Base-by-base conservation (phyloP, 35 echinoderm and acorn worm species). In the Ptychodera flava region DNA sequence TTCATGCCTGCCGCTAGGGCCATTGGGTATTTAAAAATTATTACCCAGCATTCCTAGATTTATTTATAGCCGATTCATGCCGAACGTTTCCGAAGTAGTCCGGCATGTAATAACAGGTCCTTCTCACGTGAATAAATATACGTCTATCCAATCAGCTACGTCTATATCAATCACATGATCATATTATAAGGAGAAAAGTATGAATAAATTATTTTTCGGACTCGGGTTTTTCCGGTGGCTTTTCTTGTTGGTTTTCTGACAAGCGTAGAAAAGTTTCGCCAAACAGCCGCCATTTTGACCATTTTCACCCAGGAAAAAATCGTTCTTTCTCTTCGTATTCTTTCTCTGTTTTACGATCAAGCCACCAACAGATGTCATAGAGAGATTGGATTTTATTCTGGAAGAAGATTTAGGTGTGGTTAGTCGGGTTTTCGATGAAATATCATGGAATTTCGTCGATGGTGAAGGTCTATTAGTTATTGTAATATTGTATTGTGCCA, bases 271-370 rank as follows among this genome's bases (percentile, higher is more conserved):
- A 89, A 93, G 92, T 93, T 94, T 93, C 93, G 94, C 91, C 96
- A 99, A 99, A 64, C 96, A 99, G 96, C 96, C 96, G 96, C 96
- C 96, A 99, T 99, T 99, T 99, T 99, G 85, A 86, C 77, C 82
- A 83, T 80, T 81, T 87, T 85, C 88, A 84, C 64, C 89, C 84
- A 83, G 92, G 88, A 82, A 77, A 93, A 91, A 93, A 93, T 37
- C 86, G 85, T 38, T 36, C 78, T 88, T 92, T 94, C 90, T 88
- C 45, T 64, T 64, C 45, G 45, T 64, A 12, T 64, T 64, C 45
- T 64, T 64, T 64, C 45, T 6, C 45, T 64, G 45, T 64, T 64
- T 64, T 22, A 64, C 45, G 45, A 64, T 64, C 45, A 64, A 64
- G 45, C 22, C 45, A 64, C 45, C 45, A 64, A 64, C 45, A 64